Base-by-base conservation (phyloP, 2,888 invertebrate genomes). In the Willowsia nigromaculata region DNA sequence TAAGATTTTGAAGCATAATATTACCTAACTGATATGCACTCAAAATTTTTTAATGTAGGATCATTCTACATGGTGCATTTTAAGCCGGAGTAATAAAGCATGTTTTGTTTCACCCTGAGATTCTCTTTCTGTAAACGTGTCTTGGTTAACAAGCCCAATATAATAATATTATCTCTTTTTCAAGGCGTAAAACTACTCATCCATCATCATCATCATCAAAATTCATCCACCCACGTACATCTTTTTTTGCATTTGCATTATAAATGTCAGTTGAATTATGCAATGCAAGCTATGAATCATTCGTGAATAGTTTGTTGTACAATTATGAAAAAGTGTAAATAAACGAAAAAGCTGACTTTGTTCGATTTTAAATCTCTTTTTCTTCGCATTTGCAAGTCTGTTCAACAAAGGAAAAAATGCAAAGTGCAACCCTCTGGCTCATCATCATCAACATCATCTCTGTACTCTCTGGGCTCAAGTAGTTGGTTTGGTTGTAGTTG, bases 271-370 rank as follows among this genome's bases (percentile, higher is more conserved):
- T 50, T 50, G 50, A 76, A 76, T 78, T 78, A 56, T 33, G 56
- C 53, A 78, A 56, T 33, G 53, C 78, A 78, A 30, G 37, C 53
- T 22, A 78, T 78, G 78, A 78, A 78, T 78, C 78, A 78, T 22
- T 27, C 50, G 33, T 56, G 33, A n/a, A 22, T 7, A 53, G 22
- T 53, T 43, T 33, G 53, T 76, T 50, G 50, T 53, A 71, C 76
- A 85, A n/a, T n/a, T 85, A 18, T 1, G 9, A 62, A 27, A 65
- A 76, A 78, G 65, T 85, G 78, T 84, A 84, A 84, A 84, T 84
- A 84, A 84, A 84, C 84, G 50, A 50, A n/a, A 13, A 7, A 40
- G 62, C 68, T 83, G 82, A 83, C 68, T n/a, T n/a, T n/a, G 82
- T 83, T 83, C 18, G 40, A 68, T 47, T 68, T 53, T 18, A 15